phyloP scores from a whole-genome alignment of 2,113 vertebrate genomes.

The Struthidea cinerea region DNA sequence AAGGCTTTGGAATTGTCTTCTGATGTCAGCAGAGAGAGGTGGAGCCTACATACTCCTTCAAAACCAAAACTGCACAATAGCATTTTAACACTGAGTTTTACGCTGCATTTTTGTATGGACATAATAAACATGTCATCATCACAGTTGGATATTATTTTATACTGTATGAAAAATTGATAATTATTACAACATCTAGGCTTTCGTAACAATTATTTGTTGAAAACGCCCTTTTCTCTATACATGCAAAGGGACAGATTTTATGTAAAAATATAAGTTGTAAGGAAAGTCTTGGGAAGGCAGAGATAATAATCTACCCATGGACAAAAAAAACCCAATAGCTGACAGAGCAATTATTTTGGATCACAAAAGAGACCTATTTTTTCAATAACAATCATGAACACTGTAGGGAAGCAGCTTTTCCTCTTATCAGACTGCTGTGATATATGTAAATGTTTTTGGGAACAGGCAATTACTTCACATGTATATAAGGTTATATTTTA shows the following conservation, averaged over 20 bases:
- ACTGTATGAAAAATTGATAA: not conserved
- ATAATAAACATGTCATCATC: not conserved
- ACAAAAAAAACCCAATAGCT: not conserved
- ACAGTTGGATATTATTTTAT: not conserved
- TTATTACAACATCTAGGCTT: not conserved
- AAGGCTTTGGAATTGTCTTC: not conserved
- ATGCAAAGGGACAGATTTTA: not conserved
- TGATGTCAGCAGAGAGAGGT: not conserved
- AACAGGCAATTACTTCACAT: not conserved
- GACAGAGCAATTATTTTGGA: not conserved
- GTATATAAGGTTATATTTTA: not conserved
- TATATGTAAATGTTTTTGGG: not conserved
- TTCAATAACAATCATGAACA: not conserved
- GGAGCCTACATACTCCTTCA: not conserved
- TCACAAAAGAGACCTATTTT: not conserved
- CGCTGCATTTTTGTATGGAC: not conserved
- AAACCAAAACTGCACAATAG: not conserved
- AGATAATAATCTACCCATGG: not conserved
- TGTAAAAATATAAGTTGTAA: not conserved
- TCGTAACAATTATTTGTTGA: not conserved
- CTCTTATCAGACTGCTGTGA: not conserved
- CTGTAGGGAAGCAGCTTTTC: not conserved
- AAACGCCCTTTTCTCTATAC: not conserved
- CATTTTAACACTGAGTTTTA: not conserved
- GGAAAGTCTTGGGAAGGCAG: not conserved